A percentile compares a stretch with the other conserved stretches of the same genome.
These are phyloP conservation scores for Magallana gigas DNA, from an alignment of 1,140 invertebrate species.

Conservation along the genomic window DNA sequence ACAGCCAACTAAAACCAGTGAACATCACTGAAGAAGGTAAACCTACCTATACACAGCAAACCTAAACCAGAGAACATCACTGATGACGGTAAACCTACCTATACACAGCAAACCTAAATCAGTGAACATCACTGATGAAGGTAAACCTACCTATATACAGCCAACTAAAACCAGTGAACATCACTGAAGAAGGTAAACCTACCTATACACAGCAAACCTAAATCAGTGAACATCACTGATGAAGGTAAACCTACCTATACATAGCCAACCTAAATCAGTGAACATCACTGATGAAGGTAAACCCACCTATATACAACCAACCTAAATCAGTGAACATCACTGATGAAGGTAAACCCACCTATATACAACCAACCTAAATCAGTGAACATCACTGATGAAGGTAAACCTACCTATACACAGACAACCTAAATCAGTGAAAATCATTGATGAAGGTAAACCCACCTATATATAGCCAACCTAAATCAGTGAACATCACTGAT, in stretches of 20 bases:
- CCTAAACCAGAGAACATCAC: too few species aligned
- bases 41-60: too few species aligned
- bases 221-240: conserved; percentile 83
- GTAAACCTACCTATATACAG: conserved; percentile 79
- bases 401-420: conserved; percentile 79
- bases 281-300: conserved; percentile 88
- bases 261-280: conserved; percentile 16
- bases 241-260: conserved; percentile 81
- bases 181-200: conserved; percentile 86
- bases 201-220: neutral
- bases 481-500: conserved; percentile 83
- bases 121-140: conserved; percentile 56
- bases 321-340: conserved; percentile 80
- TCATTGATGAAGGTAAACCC: conserved; percentile 86
- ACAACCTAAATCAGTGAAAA: conserved; percentile 71
- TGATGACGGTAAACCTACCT: too few species aligned
- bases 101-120: too few species aligned
- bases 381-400: conserved; percentile 85
- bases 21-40: too few species aligned
- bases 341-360: conserved; percentile 84
- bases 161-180: conserved; percentile 71
- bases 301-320: neutral
- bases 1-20: too few species aligned
- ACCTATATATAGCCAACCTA: neutral
- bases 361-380: neutral